phyloP scores from a whole-genome alignment of 2,797 vertebrate species.

The Etheostoma nigrum region DNA sequence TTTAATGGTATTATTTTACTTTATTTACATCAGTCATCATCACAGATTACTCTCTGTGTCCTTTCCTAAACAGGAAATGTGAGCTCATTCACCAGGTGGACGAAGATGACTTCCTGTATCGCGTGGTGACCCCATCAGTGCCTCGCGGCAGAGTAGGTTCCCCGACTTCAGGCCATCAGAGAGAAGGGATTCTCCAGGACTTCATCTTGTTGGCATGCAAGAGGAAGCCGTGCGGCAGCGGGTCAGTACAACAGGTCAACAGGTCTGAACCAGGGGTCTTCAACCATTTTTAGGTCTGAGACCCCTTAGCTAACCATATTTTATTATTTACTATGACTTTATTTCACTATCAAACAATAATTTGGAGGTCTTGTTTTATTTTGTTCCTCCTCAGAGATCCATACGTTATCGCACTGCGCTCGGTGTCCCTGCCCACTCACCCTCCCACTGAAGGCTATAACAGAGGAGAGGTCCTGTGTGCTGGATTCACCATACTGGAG shows the following conservation, averaged over 20 bases:
- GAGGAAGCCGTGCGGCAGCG: slow-evolving; percentile 88
- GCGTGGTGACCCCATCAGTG: slow-evolving; percentile 86
- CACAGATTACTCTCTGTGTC: neutral
- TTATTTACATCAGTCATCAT: neutral
- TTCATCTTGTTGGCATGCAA: slow-evolving; percentile 92
- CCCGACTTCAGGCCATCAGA: slow-evolving; percentile 74
- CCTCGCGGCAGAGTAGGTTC: slow-evolving; percentile 66
- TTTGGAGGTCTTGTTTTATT: neutral
- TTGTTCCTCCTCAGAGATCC: slow-evolving; percentile 85
- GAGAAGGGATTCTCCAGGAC: slow-evolving; percentile 87
- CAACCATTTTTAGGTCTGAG: no score
- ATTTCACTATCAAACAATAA: no score
- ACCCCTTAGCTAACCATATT: no score
- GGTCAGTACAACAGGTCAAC: slow-evolving; percentile 77
- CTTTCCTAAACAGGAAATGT: slow-evolving; percentile 81
- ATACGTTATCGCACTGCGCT: slow-evolving; percentile 91
- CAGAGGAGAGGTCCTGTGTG: slow-evolving; percentile 91
- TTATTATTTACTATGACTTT: no score
- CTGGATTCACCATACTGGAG: slow-evolving; percentile 91
- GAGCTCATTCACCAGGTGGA: slow-evolving; percentile 90
- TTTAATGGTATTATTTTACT: neutral
- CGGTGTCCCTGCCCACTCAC: slow-evolving; percentile 89
- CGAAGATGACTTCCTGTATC: slow-evolving; percentile 91
- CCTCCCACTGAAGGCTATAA: slow-evolving; percentile 74
- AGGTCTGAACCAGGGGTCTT: no score